Evolutionary conservation across 2,888 invertebrate species (phyloP), one percentile per base, ranked within the genome.

Genomic region (Eristalis pertinax): DNA sequence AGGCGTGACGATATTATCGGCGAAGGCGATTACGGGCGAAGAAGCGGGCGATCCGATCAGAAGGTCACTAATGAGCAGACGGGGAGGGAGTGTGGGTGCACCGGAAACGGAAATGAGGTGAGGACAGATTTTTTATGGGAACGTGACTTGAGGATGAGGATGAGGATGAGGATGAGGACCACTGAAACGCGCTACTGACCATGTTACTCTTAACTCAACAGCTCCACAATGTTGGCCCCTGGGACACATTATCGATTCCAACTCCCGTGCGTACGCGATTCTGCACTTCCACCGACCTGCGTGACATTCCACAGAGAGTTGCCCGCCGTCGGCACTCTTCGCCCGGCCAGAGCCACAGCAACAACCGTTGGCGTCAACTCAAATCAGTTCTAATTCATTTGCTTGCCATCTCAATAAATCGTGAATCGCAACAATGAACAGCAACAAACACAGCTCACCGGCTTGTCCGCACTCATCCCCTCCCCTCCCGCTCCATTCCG

Each of bases 321-420:
- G 50, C 8, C 50, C 15, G n/a, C 8, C 7, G 58, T 26, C 22
- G 58, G 7, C 32, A 63, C 29, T 41, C 62, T 69, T 35, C 63
- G 22, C 32, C 1, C 22, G 41, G 19, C 10, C 32, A 5, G 7
- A 24, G 19, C 2, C 3, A n/a, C 26, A 13, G 4, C 3, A 13
- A 58, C 56, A 19, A 26, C 10, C 58, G 43, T 56, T 75, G 82
- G 70, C 63, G 82, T 86, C 87, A 87, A 43, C 72, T 84, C 80
- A 60, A 84, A 87, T 87, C 76, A 87, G 35, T 87, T 87, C 79
- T 84, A 80, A 84, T 50, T 84, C 87, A 87, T 84, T 87, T 84
- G 76, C 43, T 76, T 87, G 84, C 79, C 84, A 83, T 72, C 68
- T 68, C 79, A 87, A 87, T 80, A 84, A 83, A 79, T 87, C 60